A percentile compares a stretch with the other conserved stretches of the same genome.
Evolutionary conservation across 2,797 vertebrate species (phyloP).

Genomic region (Tragopan temminckii): DNA sequence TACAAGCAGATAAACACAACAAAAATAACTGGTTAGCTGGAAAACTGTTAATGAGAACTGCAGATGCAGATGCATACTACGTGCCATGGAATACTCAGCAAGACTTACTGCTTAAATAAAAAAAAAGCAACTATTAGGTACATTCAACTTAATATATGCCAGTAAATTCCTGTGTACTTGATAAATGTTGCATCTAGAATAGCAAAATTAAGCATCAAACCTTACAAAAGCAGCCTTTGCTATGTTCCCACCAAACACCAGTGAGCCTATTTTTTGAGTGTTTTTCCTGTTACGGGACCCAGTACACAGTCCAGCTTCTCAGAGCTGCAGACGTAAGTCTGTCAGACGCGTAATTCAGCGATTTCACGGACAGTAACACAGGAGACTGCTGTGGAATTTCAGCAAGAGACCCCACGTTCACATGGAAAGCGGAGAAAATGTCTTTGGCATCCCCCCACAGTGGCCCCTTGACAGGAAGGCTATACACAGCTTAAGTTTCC

Average conservation of each 20-base stretch:
- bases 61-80: not conserved
- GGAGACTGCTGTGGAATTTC: not conserved
- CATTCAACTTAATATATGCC: not conserved
- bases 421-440: not conserved
- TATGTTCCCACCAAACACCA: not conserved
- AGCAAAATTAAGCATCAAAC: not conserved
- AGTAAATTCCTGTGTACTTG: not conserved
- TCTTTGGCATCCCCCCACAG: not conserved
- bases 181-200: not conserved
- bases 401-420: not conserved
- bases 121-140: not conserved
- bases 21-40: not conserved
- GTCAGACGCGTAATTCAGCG: not conserved
- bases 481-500: not conserved
- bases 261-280: not conserved
- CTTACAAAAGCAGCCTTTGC: not conserved
- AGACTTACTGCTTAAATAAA: not conserved
- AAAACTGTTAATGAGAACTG: conserved; percentile 6
- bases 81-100: not conserved
- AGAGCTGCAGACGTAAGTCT: conserved; percentile 39
- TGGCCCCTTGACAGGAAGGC: conserved; percentile 23
- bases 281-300: not conserved
- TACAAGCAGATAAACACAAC: not conserved
- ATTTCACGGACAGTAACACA: conserved; percentile 46
- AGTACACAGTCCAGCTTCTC: not conserved